Conservation (phyloP, 1,140 invertebrate species). For the Uloborus diversus region DNA sequence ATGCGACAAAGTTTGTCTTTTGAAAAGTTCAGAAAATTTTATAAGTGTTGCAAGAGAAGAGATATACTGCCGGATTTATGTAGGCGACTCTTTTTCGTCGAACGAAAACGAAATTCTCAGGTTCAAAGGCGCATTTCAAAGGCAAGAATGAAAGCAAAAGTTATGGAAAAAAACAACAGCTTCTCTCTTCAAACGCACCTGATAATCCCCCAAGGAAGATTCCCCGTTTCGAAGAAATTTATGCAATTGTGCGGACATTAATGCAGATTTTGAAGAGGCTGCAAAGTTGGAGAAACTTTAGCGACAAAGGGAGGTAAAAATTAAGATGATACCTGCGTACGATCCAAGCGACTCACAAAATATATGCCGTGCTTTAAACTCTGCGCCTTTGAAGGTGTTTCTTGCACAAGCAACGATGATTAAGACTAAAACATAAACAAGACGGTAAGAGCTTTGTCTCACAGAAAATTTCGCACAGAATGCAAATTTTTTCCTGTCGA, state of each 20-base stretch:
- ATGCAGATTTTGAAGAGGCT: neutral
- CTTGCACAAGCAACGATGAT: too few relatives aligned
- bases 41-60: neutral
- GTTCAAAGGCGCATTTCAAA: constrained; percentile 1
- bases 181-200: neutral
- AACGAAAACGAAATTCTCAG: constrained; percentile 34
- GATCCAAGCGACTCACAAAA: constrained; percentile 1
- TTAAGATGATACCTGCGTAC: constrained; percentile 6
- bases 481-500: too few relatives aligned
- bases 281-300: constrained; percentile 13
- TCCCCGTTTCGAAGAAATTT: neutral
- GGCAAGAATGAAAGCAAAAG: neutral
- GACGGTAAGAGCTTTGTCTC: too few relatives aligned
- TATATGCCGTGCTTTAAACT: neutral
- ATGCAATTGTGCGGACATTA: constrained; percentile 28
- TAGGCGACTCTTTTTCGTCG: constrained; percentile 10
- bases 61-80: constrained; percentile 7
- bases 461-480: too few relatives aligned
- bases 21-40: constrained; percentile 38
- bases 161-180: neutral
- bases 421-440: too few relatives aligned
- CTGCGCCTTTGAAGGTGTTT: constrained; percentile 11
- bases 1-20: constrained; percentile 27
- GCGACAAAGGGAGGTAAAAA: constrained; percentile 28
- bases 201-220: constrained; percentile 22